Conservation (phyloP, 2,797 vertebrate species). For the Tinamus major region DNA sequence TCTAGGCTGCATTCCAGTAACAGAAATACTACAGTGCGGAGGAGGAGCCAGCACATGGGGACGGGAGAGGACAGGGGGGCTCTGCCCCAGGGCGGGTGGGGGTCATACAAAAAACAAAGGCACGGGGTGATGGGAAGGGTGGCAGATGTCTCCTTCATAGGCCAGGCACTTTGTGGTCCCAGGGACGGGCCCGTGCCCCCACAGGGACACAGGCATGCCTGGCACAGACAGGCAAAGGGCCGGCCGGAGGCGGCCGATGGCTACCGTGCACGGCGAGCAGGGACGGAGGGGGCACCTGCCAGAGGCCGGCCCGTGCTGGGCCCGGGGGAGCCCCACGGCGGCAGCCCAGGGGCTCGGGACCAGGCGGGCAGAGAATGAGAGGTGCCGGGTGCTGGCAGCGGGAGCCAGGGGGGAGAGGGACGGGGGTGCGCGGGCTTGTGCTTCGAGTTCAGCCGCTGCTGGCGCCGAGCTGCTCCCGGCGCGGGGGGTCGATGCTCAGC, state of each 20-base stretch:
- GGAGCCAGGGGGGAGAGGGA: neutral
- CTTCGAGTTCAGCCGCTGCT: slow-evolving; percentile 63
- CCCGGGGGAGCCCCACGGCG: neutral
- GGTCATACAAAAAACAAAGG: slow-evolving; percentile 75
- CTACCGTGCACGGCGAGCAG: neutral
- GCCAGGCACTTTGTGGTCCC: slow-evolving; percentile 90
- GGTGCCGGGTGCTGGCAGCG: slow-evolving; percentile 38
- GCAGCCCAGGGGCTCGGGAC: neutral
- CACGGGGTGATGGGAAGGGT: slow-evolving; percentile 82
- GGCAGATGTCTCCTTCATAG: slow-evolving; percentile 92
- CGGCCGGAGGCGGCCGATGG: neutral
- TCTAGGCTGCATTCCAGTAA: slow-evolving; percentile 77
- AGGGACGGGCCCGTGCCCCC: slow-evolving; percentile 24
- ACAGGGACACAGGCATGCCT: slow-evolving; percentile 31
- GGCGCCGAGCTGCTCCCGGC: neutral
- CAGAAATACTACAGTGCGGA: slow-evolving; percentile 74
- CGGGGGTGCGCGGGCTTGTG: slow-evolving; percentile 49
- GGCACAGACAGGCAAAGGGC: slow-evolving; percentile 6
- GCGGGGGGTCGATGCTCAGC: neutral
- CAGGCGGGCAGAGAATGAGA: neutral
- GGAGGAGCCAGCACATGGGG: slow-evolving; percentile 58
- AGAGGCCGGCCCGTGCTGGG: neutral
- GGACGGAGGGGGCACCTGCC: neutral
- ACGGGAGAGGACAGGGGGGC: slow-evolving; percentile 61
- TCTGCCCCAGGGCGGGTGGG: slow-evolving; percentile 69